phyloP scores from a whole-genome alignment of 2,113 vertebrate species.

The Rafetus swinhoei region DNA sequence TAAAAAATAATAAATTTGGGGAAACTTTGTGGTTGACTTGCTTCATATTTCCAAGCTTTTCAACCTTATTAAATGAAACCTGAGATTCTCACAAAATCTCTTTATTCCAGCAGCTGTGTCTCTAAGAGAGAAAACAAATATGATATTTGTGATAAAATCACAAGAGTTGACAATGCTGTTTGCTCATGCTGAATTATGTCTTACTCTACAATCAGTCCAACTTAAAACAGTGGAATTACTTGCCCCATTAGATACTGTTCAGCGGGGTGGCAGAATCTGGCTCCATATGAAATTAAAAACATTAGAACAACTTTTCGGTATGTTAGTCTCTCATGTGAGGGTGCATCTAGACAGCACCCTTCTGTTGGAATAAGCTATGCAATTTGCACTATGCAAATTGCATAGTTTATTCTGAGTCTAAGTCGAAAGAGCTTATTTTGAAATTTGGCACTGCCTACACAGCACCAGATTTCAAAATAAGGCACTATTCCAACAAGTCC shows the following conservation, averaged over 20 bases:
- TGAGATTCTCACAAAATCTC: not conserved
- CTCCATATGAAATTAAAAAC: constrained; percentile 1
- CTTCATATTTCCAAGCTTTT: constrained; percentile 45
- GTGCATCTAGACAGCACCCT: too few relatives aligned
- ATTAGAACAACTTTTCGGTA: not conserved
- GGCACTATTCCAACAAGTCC: too few relatives aligned
- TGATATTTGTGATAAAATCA: constrained; percentile 20
- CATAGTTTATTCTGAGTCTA: too few relatives aligned
- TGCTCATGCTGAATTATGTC: constrained; percentile 6
- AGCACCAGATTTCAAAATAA: too few relatives aligned
- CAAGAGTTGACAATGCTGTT: not conserved
- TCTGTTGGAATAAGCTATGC: too few relatives aligned
- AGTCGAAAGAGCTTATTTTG: too few relatives aligned
- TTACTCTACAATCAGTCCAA: constrained; percentile 12
- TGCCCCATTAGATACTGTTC: not conserved
- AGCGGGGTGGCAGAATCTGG: constrained; percentile 8
- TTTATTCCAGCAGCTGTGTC: not conserved
- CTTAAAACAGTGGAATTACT: not conserved
- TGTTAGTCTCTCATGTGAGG: not conserved
- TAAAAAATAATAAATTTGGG: constrained; percentile 57
- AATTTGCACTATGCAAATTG: too few relatives aligned
- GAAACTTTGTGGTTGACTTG: constrained; percentile 47
- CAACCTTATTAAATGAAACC: not conserved
- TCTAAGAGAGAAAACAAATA: not conserved
- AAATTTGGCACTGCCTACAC: too few relatives aligned